These are phyloP conservation scores for Vipera ursinii DNA, from an alignment of 2,797 vertebrate species.

Conservation along the genomic window DNA sequence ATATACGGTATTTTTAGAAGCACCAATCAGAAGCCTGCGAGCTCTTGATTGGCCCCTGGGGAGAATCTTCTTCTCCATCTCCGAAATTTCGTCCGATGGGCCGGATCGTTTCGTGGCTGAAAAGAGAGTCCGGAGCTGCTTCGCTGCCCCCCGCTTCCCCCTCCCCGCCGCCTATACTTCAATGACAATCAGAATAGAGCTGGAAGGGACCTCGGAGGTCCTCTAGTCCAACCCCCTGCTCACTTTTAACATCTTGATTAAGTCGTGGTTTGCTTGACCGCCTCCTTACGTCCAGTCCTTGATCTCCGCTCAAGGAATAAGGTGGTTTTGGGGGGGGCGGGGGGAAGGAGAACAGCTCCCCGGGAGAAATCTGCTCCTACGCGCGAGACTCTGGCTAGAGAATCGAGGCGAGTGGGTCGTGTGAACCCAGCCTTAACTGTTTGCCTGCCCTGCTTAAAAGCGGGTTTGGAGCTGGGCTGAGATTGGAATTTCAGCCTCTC, in stretches of 20 bases:
- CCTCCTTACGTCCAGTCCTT: neutral
- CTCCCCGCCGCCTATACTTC: neutral
- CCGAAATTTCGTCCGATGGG: neutral
- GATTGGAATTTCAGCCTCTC: neutral
- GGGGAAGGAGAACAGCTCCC: neutral
- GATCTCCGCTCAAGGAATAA: neutral
- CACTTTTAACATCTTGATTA: neutral
- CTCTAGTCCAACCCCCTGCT: neutral
- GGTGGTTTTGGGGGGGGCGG: neutral
- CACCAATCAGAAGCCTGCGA: neutral
- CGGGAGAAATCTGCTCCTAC: neutral
- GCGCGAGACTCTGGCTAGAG: neutral
- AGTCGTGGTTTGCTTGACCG: neutral
- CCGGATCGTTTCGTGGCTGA: neutral
- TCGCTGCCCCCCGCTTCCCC: neutral
- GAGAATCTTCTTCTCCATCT: neutral
- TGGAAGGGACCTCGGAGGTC: neutral
- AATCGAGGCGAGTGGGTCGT: neutral
- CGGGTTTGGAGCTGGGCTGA: neutral
- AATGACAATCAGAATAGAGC: neutral
- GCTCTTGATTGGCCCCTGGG: constrained; percentile 1
- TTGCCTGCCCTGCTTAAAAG: neutral
- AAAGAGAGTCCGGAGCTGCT: neutral
- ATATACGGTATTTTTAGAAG: neutral
- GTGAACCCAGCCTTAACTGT: neutral